Evolutionary conservation across 2,888 invertebrate genomes (phyloP).

Genomic region (Leptarthrus brevirostris): DNA sequence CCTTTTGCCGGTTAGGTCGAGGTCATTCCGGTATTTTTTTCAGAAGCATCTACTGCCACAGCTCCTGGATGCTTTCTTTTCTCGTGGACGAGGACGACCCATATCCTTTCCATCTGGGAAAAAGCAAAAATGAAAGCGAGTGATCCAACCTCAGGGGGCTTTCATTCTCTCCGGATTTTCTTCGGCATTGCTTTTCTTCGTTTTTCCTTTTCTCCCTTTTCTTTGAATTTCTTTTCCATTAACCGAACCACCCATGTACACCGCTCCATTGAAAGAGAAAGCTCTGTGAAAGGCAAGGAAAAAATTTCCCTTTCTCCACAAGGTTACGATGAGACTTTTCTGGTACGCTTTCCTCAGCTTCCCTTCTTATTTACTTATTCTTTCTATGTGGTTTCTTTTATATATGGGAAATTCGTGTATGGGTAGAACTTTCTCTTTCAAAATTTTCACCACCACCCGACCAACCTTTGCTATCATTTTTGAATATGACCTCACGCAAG

Average conservation of each 20-base stretch:
- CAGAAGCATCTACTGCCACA: conserved; percentile 14
- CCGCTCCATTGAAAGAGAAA: conserved; percentile 40
- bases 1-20: conserved; percentile 46
- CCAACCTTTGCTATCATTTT: not conserved
- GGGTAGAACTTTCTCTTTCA: conserved; percentile 46
- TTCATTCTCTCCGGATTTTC: conserved; percentile 40
- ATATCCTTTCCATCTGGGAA: conserved; percentile 41
- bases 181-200: not conserved
- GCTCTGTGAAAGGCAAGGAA: conserved; percentile 14
- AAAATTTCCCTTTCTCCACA: conserved; percentile 43
- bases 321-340: conserved; percentile 44
- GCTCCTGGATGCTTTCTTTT: conserved; percentile 4
- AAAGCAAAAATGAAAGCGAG: conserved; percentile 36
- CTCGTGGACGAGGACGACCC: conserved; percentile 11
- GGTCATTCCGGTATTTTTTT: conserved; percentile 45
- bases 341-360: conserved; percentile 20
- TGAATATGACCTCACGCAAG: conserved; percentile 43
- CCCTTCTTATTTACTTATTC: conserved; percentile 39
- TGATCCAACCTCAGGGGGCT: conserved; percentile 40
- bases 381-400: conserved; percentile 43
- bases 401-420: conserved; percentile 1
- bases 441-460: not conserved
- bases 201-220: conserved; percentile 2
- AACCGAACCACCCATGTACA: not conserved
- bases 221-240: conserved; percentile 33